Percentiles rank a stretch among this genome's conserved stretches.
Evolutionary conservation across 2,888 invertebrate species (phyloP).

Genomic region (Nephrocerus scutellatus): DNA sequence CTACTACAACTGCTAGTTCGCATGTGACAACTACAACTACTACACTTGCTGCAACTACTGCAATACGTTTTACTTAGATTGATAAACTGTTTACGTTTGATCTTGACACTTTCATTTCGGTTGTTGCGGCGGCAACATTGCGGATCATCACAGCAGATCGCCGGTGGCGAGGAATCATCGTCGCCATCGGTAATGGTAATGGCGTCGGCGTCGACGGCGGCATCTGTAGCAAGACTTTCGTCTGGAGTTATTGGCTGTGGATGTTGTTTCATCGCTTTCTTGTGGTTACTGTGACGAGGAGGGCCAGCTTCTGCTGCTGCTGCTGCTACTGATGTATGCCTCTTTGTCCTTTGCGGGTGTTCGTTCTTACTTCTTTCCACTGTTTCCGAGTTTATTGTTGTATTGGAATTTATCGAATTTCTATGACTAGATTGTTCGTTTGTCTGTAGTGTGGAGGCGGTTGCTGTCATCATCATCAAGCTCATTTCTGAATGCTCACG

Average conservation of each 20-base stretch:
- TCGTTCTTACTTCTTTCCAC: constrained; percentile 18
- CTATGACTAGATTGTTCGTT: constrained; percentile 19
- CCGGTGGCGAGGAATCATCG: constrained; percentile 9
- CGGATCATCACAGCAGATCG: constrained; percentile 14
- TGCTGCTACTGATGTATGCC: constrained; percentile 14
- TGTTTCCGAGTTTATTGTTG: constrained; percentile 14
- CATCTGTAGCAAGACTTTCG: too few species aligned
- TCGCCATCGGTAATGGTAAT: constrained; percentile 5
- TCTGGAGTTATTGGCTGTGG: too few species aligned
- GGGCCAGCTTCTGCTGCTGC: constrained; percentile 13
- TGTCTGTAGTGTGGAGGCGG: too few species aligned
- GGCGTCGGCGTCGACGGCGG: constrained; percentile 31
- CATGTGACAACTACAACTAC: constrained; percentile 34
- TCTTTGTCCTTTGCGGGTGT: too few species aligned
- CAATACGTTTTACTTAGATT: constrained; percentile 29
- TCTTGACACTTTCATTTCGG: constrained; percentile 38
- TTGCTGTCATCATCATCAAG: too few species aligned
- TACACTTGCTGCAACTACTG: constrained; percentile 40
- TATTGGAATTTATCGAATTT: constrained; percentile 16
- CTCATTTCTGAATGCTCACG: too few species aligned
- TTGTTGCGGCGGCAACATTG: constrained; percentile 12
- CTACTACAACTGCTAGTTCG: constrained; percentile 38
- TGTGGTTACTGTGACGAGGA: too few species aligned
- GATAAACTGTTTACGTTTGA: constrained; percentile 38
- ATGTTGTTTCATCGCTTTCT: too few species aligned